phyloP scores from a whole-genome alignment of 2,888 invertebrate species.

The Acleris laterana region DNA sequence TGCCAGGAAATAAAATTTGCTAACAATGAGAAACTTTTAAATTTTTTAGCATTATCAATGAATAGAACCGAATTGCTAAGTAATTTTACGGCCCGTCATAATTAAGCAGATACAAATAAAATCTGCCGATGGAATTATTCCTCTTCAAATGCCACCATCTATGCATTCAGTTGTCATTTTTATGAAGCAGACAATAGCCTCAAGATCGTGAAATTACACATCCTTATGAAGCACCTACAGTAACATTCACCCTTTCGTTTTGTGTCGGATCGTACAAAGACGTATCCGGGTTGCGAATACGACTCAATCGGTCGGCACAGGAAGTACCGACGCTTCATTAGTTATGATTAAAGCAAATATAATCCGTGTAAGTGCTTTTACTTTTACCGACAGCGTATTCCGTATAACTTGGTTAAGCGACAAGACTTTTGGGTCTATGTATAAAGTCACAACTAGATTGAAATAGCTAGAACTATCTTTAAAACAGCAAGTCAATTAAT shows the following conservation, averaged over 20 bases:
- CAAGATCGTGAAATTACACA: slow-evolving; percentile 58
- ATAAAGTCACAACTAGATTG: too few relatives aligned
- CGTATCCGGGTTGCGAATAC: slow-evolving; percentile 77
- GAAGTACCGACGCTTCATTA: slow-evolving; percentile 78
- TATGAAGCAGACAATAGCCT: slow-evolving; percentile 40
- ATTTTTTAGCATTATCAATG: not conserved
- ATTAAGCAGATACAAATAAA: not conserved
- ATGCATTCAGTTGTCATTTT: slow-evolving; percentile 23
- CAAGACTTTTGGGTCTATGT: too few relatives aligned
- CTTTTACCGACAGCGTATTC: slow-evolving; percentile 59
- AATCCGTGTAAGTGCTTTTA: slow-evolving; percentile 62
- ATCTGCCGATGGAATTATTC: not conserved
- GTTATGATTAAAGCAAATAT: slow-evolving; percentile 57
- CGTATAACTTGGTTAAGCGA: slow-evolving; percentile 28
- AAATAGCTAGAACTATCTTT: too few relatives aligned
- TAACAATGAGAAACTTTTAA: too few relatives aligned
- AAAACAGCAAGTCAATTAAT: too few relatives aligned
- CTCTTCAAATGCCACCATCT: slow-evolving; percentile 5
- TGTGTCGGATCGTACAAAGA: slow-evolving; percentile 58
- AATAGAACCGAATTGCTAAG: not conserved
- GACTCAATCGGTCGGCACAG: slow-evolving; percentile 66
- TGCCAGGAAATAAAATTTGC: not conserved
- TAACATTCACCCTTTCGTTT: slow-evolving; percentile 68
- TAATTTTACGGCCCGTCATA: not conserved
- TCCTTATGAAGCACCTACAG: slow-evolving; percentile 40